phyloP scores from a whole-genome alignment of 2,888 invertebrate species.

The Tipula lateralis region DNA sequence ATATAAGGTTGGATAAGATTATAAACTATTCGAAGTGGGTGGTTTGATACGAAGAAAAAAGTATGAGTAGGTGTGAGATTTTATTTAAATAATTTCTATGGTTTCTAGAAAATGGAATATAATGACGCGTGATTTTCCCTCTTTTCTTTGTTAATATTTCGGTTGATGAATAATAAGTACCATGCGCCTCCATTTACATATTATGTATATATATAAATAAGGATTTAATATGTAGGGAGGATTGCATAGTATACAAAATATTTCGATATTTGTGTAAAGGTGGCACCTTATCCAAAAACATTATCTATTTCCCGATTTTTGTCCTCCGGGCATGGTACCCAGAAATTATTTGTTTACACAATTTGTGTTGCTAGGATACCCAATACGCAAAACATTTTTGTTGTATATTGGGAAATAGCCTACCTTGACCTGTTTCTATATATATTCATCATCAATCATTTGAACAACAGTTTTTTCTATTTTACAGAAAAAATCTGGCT shows the following conservation, averaged over 20 bases:
- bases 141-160: background rate
- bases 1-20: background rate
- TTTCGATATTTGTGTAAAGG: background rate
- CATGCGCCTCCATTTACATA: constrained; percentile 19
- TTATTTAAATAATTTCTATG: constrained; percentile 27
- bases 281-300: background rate
- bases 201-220: background rate
- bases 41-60: background rate
- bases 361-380: background rate
- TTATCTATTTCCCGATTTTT: background rate
- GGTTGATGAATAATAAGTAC: constrained; percentile 19
- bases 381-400: background rate
- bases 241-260: background rate
- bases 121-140: constrained; percentile 26
- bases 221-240: background rate
- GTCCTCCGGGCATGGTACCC: background rate
- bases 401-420: background rate
- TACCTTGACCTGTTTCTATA: background rate
- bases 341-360: background rate
- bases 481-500: background rate
- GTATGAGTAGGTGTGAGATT: background rate
- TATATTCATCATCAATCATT: background rate
- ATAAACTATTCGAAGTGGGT: background rate
- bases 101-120: constrained; percentile 20
- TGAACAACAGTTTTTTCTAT: background rate